Percentiles rank a stretch among this genome's conserved stretches.
Evolutionary conservation across 2,888 invertebrate species (phyloP).

Genomic region (Raillietiella orientalis): DNA sequence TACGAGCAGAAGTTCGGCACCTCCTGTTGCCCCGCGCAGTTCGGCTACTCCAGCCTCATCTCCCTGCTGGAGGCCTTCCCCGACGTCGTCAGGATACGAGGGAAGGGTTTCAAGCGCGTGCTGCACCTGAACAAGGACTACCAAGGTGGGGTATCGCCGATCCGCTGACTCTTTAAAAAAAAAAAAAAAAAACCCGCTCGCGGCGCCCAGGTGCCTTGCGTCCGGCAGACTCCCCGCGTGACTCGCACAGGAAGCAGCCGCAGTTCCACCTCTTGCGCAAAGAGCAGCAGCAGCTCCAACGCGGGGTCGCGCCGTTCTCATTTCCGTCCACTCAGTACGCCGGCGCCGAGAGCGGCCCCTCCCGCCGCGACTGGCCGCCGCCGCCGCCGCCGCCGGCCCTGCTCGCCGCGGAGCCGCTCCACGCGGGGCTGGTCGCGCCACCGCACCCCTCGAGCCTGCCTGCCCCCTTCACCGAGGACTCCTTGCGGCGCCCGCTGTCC

Average conservation of each 20-base stretch:
- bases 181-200: background rate
- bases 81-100: constrained; percentile 17
- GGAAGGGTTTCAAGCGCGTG: constrained; percentile 14
- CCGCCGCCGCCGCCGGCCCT: background rate
- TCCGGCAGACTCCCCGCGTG: constrained; percentile 3
- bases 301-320: constrained; percentile 1
- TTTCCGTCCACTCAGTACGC: no score
- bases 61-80: constrained; percentile 20
- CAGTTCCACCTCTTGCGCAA: constrained; percentile 2
- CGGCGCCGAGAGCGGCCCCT: background rate
- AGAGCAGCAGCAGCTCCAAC: background rate
- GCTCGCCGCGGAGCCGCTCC: no score
- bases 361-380: background rate
- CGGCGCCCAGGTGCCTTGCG: constrained; percentile 4
- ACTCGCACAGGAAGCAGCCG: no score
- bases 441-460: no score
- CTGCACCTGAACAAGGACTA: constrained; percentile 15
- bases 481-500: no score
- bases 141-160: constrained; percentile 8
- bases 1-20: constrained; percentile 14
- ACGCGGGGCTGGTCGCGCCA: no score
- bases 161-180: constrained; percentile 1
- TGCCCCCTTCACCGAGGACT: no score
- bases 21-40: constrained; percentile 17
- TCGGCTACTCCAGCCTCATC: constrained; percentile 18